phyloP scores from a whole-genome alignment of 2,888 invertebrate genomes.

The Synanthedon formicaeformis region DNA sequence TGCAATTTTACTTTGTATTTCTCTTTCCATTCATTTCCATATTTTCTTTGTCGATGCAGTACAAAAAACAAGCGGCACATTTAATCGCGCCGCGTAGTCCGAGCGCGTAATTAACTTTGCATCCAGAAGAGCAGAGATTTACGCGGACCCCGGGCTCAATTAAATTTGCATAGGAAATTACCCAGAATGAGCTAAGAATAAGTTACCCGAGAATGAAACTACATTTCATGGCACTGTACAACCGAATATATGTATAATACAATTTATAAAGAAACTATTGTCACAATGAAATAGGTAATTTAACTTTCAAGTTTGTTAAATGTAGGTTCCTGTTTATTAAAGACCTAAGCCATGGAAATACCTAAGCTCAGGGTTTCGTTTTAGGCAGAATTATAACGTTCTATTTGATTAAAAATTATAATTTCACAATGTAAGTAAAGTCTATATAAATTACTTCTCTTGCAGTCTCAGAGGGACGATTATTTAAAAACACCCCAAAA shows the following conservation, averaged over 20 bases:
- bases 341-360: too few relatives aligned
- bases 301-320: too few relatives aligned
- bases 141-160: constrained; percentile 65
- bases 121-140: constrained; percentile 60
- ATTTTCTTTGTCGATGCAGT: constrained; percentile 54
- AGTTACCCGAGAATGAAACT: constrained; percentile 40
- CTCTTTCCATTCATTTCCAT: constrained; percentile 3
- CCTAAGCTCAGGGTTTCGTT: too few relatives aligned
- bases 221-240: neutral
- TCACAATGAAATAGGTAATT: too few relatives aligned
- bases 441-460: too few relatives aligned
- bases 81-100: constrained; percentile 56
- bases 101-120: constrained; percentile 65
- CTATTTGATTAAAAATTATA: too few relatives aligned
- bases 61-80: constrained; percentile 51
- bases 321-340: too few relatives aligned
- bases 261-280: neutral
- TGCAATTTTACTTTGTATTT: neutral
- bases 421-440: too few relatives aligned
- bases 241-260: neutral
- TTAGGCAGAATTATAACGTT: too few relatives aligned
- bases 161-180: constrained; percentile 71
- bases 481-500: too few relatives aligned
- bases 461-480: too few relatives aligned
- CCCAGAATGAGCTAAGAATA: constrained; percentile 62